Evolutionary conservation across 2,888 invertebrate genomes (phyloP).

Genomic region (Ochropleura leucogaster): DNA sequence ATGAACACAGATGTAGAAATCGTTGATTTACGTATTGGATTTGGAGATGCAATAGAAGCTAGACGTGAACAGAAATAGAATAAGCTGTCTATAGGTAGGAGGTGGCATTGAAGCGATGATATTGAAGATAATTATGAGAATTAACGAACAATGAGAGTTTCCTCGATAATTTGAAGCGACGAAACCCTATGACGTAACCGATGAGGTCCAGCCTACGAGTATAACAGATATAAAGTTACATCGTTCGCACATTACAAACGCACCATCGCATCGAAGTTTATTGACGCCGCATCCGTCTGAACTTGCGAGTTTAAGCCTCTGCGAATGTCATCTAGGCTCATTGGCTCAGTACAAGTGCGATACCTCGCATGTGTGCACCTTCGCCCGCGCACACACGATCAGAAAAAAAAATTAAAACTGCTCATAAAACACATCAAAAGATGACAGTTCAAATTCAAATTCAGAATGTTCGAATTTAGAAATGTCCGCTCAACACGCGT

Average conservation of each 20-base stretch:
- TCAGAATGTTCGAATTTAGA: conserved; percentile 82
- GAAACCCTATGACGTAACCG: conserved; percentile 54
- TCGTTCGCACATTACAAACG: conserved; percentile 74
- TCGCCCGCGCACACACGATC: conserved; percentile 63
- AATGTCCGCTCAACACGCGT: conserved; percentile 77
- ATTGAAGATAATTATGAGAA: conserved; percentile 58
- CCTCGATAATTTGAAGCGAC: conserved; percentile 38
- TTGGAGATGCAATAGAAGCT: conserved; percentile 6
- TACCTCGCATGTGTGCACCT: conserved; percentile 84
- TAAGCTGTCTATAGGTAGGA: neutral
- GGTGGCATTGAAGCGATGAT: conserved; percentile 55
- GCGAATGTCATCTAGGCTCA: conserved; percentile 89
- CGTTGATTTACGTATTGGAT: conserved; percentile 18
- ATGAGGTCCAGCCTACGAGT: conserved; percentile 46
- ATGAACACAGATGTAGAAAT: conserved; percentile 20
- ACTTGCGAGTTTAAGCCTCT: conserved; percentile 86
- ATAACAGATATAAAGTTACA: conserved; percentile 81
- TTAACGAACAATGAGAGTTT: conserved; percentile 52
- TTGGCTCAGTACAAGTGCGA: conserved; percentile 86
- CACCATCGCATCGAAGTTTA: conserved; percentile 80
- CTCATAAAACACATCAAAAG: conserved; percentile 61
- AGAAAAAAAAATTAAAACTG: conserved; percentile 70
- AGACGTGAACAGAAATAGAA: neutral
- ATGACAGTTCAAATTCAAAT: conserved; percentile 79
- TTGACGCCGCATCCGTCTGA: conserved; percentile 86